Percentiles rank a stretch among this genome's conserved stretches.
These are phyloP conservation scores for Nematostella vectensis DNA, from an alignment of 92 coral and sea anemone genomes.

Conservation along the genomic window DNA sequence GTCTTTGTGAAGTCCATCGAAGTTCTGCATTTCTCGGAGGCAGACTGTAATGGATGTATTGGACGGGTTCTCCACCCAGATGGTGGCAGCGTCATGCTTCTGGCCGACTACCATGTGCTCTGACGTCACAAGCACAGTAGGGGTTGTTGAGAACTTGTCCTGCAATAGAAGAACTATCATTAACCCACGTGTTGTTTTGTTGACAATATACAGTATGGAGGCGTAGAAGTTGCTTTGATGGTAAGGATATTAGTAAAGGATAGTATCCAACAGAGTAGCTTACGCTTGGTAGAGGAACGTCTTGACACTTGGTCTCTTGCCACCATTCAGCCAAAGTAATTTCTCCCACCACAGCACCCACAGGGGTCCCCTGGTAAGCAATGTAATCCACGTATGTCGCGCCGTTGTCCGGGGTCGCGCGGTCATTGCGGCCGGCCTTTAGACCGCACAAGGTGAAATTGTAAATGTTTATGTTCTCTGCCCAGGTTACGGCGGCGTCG, in stretches of 20 bases:
- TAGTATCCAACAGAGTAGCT: background rate
- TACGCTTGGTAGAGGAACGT: constrained; percentile 32
- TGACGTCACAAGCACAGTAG: constrained; percentile 32
- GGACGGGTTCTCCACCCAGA: constrained; percentile 59
- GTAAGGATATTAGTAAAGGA: too few relatives aligned
- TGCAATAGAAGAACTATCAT: background rate
- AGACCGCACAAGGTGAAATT: constrained; percentile 53
- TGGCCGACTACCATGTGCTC: constrained; percentile 52
- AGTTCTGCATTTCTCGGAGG: constrained; percentile 57
- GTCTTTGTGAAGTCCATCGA: constrained; percentile 55
- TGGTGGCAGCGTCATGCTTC: constrained; percentile 49
- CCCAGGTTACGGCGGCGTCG: constrained; percentile 69
- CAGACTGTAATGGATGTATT: constrained; percentile 38
- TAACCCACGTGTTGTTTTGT: background rate
- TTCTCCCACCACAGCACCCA: constrained; percentile 55
- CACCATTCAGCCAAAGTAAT: constrained; percentile 40
- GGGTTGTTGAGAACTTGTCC: constrained; percentile 28
- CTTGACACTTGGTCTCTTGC: constrained; percentile 49
- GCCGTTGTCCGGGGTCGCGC: constrained; percentile 51
- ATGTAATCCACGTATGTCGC: constrained; percentile 50
- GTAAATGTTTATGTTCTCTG: constrained; percentile 33
- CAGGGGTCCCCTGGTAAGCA: constrained; percentile 55
- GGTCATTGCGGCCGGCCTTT: constrained; percentile 58
- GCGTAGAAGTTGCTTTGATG: background rate
- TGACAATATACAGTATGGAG: background rate